Conservation (phyloP, 2,797 vertebrate genomes). For the Rhinogobio ventralis region DNA sequence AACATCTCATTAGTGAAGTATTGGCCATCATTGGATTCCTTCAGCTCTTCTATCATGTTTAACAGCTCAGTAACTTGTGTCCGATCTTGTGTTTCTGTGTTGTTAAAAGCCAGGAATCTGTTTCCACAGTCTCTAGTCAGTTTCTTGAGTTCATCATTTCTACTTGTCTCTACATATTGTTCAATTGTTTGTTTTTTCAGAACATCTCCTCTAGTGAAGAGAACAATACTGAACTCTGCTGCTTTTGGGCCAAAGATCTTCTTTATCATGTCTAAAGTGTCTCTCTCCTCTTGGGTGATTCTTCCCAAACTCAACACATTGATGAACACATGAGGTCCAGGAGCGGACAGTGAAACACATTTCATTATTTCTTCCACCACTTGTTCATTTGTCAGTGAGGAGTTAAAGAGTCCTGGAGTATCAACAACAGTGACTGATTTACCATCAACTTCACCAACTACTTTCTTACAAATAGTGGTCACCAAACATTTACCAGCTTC, state of each 20-base stretch:
- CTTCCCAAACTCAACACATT: neutral
- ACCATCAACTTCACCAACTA: neutral
- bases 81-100: neutral
- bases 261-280: neutral
- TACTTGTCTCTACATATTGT: neutral
- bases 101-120: slow-evolving; percentile 5
- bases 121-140: neutral
- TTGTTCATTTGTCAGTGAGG: rapidly evolving
- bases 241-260: neutral
- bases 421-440: neutral
- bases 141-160: neutral
- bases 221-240: slow-evolving; percentile 15
- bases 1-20: slow-evolving; percentile 14
- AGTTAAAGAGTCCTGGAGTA: neutral
- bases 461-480: neutral
- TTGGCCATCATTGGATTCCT: neutral
- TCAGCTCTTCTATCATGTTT: neutral
- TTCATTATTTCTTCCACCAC: neutral
- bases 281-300: rapidly evolving
- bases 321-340: neutral
- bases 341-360: neutral
- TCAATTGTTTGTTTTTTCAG: rapidly evolving
- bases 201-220: neutral
- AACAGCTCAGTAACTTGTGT: neutral
- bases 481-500: rapidly evolving